Evolutionary conservation across 2,888 invertebrate species (phyloP).

Genomic region (Aspidapion aeneum): DNA sequence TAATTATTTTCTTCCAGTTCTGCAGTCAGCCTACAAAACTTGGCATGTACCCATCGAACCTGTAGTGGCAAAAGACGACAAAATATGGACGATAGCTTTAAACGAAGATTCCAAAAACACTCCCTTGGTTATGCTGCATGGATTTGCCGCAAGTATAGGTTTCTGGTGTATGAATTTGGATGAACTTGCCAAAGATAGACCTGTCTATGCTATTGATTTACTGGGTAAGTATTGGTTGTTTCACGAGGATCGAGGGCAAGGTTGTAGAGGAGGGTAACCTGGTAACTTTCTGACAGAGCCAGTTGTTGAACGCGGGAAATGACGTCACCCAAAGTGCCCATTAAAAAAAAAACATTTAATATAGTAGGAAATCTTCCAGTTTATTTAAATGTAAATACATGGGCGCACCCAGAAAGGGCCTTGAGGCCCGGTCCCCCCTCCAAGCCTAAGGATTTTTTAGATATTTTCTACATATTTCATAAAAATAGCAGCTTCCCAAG

Average conservation of each 20-base stretch:
- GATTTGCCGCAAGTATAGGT: constrained; percentile 88
- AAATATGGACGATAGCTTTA: constrained; percentile 61
- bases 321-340: no score
- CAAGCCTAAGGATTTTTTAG: no score
- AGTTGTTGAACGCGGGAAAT: no score
- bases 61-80: constrained; percentile 53
- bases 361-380: no score
- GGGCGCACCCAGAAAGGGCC: neutral
- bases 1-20: constrained; percentile 31
- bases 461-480: no score
- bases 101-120: constrained; percentile 59
- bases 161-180: constrained; percentile 92
- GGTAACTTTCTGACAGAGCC: no score
- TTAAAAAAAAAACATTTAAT: no score
- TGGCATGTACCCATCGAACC: constrained; percentile 53
- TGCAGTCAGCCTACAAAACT: constrained; percentile 42
- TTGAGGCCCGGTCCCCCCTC: no score
- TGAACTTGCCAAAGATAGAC: constrained; percentile 68
- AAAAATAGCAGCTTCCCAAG: no score
- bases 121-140: constrained; percentile 88
- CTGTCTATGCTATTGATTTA: constrained; percentile 84
- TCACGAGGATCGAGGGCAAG: no score
- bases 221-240: constrained; percentile 40
- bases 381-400: constrained; percentile 9
- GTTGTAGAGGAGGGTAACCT: no score